Base-by-base conservation (phyloP, 2,888 invertebrate species). In the Cantharis rustica region DNA sequence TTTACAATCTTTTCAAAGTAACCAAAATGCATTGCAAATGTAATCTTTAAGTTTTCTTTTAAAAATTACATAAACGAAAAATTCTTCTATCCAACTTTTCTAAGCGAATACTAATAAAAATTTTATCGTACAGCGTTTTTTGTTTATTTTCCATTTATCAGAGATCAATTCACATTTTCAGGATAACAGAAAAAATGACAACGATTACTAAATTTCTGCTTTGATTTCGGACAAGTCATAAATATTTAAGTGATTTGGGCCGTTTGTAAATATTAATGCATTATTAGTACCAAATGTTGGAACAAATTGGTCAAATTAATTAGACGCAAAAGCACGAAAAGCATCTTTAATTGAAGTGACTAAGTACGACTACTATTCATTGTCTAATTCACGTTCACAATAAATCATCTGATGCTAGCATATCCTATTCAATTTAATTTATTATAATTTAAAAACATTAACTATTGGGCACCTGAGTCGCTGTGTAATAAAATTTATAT, bases 401-500 rank as follows among this genome's bases (percentile, higher is more conserved):
- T 66, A 66, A 66, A 66, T 66, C 64, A 66, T 66, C 23, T 66
- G 23, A 66, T 27, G 61, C 64, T 68, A 73, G 66, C 73, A 31
- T 73, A 73, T 63, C 62, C 64, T 31, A 66, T 26, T 70, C 70
- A 76, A 76, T 66, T 61, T 68, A 76, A 76, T 76, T 76, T 73
- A 76, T 76, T 73, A 23, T 23, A 76, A 76, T 76, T 76, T 70
- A 64, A 27, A 74, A 74, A 71, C 68, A 69, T 69, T 47, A 69
- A 73, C 63, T 70, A 73, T 76, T 17, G 66, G 68, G 68, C 76
- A 76, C 73, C 76, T 76, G 76, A 70, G 70, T 20, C 47, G 13
- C n/a, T 1, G 1, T 2, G 47, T 5, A 47, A 47, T 47, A 47
- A 47, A 47, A n/a, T 47, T 47, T 47, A 47, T 47, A 47, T 47